phyloP scores from a whole-genome alignment of 2,888 invertebrate genomes.

The Apotomis capreana region DNA sequence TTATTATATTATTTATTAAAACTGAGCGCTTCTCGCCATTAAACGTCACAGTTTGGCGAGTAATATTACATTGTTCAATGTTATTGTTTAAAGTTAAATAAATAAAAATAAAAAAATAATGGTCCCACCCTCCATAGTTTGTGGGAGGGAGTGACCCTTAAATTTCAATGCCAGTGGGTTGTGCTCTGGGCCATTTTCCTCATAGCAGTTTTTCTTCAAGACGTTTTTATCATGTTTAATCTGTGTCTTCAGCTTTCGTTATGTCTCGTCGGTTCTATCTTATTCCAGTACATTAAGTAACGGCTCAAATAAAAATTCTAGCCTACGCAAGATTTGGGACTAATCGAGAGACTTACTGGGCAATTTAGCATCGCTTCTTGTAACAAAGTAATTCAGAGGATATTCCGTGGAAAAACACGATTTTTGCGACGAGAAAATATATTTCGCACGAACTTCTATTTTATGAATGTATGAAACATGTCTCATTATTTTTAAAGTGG shows the following conservation, averaged over 20 bases:
- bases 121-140: too few relatives aligned
- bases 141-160: too few relatives aligned
- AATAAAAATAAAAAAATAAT: too few relatives aligned
- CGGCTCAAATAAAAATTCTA: constrained; percentile 37
- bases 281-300: constrained; percentile 42
- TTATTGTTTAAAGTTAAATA: too few relatives aligned
- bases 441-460: too few relatives aligned
- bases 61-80: too few relatives aligned
- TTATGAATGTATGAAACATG: too few relatives aligned
- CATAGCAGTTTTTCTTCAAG: neutral
- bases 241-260: constrained; percentile 13
- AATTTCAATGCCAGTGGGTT: too few relatives aligned
- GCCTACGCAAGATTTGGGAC: constrained; percentile 28
- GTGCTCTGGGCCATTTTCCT: neutral
- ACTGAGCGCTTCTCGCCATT: too few relatives aligned
- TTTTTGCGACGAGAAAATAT: neutral
- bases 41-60: too few relatives aligned
- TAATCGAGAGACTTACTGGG: constrained; percentile 12
- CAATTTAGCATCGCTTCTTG: constrained; percentile 7
- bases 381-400: constrained; percentile 9
- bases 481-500: too few relatives aligned
- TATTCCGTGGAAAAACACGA: neutral
- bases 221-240: neutral
- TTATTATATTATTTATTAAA: too few relatives aligned
- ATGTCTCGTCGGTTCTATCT: constrained; percentile 35